Evolutionary conservation across 2,888 invertebrate genomes (phyloP).

Genomic region (Dexiosoma caninum): DNA sequence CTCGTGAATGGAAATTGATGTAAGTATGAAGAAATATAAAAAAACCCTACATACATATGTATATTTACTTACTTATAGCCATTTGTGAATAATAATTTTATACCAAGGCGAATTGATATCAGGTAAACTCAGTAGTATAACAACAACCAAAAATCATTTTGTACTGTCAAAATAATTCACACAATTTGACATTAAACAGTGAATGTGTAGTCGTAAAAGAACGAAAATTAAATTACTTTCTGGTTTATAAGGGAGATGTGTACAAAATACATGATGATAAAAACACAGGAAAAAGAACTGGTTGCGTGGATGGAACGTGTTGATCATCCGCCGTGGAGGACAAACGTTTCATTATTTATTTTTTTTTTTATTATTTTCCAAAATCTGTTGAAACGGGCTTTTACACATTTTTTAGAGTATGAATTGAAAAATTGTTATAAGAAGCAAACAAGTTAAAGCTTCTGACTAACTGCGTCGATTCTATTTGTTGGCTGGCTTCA

Average conservation of each 20-base stretch:
- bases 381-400: too few species aligned
- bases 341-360: background rate
- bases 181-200: too few species aligned
- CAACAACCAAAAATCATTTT: too few species aligned
- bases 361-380: background rate
- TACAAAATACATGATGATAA: background rate
- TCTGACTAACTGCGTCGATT: constrained; percentile 18
- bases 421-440: background rate
- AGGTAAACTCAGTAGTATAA: too few species aligned
- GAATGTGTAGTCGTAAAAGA: constrained; percentile 19
- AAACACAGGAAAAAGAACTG: background rate
- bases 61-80: too few species aligned
- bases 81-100: too few species aligned
- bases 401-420: background rate
- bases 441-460: background rate
- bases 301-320: background rate
- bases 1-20: too few species aligned
- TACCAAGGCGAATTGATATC: too few species aligned
- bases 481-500: constrained; percentile 1
- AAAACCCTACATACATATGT: too few species aligned
- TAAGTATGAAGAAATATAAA: too few species aligned
- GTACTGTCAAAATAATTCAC: too few species aligned
- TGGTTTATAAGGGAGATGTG: background rate
- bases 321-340: background rate
- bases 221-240: constrained; percentile 38